A percentile compares a stretch with the other conserved stretches of the same genome.
phyloP scores from a whole-genome alignment of 1,140 invertebrate species.

The Stegodyphus dumicola region DNA sequence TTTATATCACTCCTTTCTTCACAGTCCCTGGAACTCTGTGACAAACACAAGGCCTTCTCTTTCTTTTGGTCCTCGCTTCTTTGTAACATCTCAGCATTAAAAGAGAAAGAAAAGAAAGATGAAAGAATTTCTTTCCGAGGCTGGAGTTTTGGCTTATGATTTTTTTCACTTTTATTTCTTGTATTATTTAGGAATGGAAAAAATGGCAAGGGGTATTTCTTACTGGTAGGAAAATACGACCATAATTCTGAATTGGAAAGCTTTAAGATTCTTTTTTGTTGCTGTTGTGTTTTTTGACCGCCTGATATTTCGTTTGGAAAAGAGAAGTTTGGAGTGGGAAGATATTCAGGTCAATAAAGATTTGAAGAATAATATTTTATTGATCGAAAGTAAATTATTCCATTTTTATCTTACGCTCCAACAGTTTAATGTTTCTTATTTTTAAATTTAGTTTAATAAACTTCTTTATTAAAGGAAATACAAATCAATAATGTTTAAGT shows the following conservation, averaged over 20 bases:
- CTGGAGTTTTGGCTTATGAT: neutral
- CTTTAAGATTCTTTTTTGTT: too few relatives aligned
- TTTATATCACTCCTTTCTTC: neutral
- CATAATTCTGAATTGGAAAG: constrained; percentile 19
- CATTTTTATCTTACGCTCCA: too few relatives aligned
- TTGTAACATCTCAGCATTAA: neutral
- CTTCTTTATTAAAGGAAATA: too few relatives aligned
- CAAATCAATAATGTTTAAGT: too few relatives aligned
- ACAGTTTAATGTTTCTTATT: too few relatives aligned
- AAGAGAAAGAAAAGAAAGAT: neutral
- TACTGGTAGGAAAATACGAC: constrained; percentile 19
- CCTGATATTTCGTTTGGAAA: too few relatives aligned
- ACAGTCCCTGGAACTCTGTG: neutral
- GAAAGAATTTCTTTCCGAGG: neutral
- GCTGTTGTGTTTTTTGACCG: too few relatives aligned
- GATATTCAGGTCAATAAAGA: too few relatives aligned
- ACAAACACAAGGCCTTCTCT: neutral
- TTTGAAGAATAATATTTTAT: too few relatives aligned
- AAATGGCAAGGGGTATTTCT: neutral
- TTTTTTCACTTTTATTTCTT: constrained; percentile 16
- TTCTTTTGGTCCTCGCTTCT: neutral
- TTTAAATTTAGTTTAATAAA: too few relatives aligned
- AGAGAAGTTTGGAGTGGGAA: too few relatives aligned
- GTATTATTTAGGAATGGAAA: constrained; percentile 39
- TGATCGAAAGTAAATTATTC: too few relatives aligned